Percentiles rank a stretch among this genome's conserved stretches.
Conservation (phyloP, 2,888 invertebrate genomes). For the Spodoptera picta region DNA sequence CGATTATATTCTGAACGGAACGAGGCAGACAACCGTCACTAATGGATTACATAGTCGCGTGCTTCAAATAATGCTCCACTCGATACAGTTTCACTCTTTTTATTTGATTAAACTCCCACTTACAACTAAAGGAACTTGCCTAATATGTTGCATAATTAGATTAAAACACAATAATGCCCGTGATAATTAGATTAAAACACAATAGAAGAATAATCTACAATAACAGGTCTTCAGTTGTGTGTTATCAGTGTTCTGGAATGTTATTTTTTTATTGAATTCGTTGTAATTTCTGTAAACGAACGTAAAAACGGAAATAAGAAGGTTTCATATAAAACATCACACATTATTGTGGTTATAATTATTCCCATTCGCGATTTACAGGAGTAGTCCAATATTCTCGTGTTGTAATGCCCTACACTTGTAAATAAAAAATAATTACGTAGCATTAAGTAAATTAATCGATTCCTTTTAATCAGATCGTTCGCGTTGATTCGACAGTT, state of each 20-base stretch:
- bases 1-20: conserved; percentile 16
- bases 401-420: conserved; percentile 10
- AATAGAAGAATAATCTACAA: neutral
- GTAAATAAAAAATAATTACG: conserved; percentile 1
- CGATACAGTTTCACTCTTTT: conserved; percentile 15
- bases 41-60: conserved; percentile 33
- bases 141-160: conserved; percentile 14
- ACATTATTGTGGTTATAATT: too few relatives aligned
- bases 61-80: conserved; percentile 14
- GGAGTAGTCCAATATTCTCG: neutral
- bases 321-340: too few relatives aligned
- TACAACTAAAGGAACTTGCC: conserved; percentile 11
- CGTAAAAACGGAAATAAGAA: too few relatives aligned
- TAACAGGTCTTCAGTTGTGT: too few relatives aligned
- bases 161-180: neutral
- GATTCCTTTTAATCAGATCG: too few relatives aligned
- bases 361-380: too few relatives aligned
- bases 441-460: conserved; percentile 4
- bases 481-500: too few relatives aligned
- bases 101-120: conserved; percentile 12
- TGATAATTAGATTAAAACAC: conserved; percentile 5
- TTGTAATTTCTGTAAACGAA: too few relatives aligned
- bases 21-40: conserved; percentile 16
- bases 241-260: too few relatives aligned
- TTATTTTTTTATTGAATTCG: too few relatives aligned